Evolutionary conservation across 1,140 invertebrate species (phyloP).

Genomic region (Marisa cornuarietis): DNA sequence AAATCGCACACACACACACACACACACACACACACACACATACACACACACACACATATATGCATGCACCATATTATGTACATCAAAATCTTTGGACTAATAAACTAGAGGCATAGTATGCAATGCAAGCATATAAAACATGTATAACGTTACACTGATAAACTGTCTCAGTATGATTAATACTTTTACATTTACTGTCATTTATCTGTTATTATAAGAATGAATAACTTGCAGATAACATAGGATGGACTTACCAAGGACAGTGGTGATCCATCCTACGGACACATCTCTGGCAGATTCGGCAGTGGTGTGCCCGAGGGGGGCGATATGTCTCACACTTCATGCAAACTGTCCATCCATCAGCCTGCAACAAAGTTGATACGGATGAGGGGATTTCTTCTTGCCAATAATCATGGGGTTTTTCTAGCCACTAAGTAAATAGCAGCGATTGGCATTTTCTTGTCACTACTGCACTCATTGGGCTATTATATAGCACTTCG

Average conservation of each 20-base stretch:
- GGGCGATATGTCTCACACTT: constrained; percentile 90
- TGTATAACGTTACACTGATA: no score
- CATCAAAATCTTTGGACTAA: no score
- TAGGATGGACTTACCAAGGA: constrained; percentile 73
- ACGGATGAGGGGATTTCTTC: not conserved
- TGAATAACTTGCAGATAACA: not conserved
- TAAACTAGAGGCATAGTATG: no score
- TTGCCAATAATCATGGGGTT: constrained; percentile 2
- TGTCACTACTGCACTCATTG: no score
- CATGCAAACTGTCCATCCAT: constrained; percentile 89
- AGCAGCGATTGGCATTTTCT: no score
- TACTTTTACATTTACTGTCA: no score
- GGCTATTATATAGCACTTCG: no score
- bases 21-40: not conserved
- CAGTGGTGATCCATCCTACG: constrained; percentile 93
- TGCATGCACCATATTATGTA: not conserved
- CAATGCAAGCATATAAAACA: no score
- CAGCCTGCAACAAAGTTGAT: constrained; percentile 51
- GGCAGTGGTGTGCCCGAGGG: constrained; percentile 88
- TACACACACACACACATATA: not conserved
- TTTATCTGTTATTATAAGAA: not conserved
- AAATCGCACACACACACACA: constrained; percentile 17
- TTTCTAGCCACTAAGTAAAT: no score
- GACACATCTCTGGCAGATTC: constrained; percentile 88
- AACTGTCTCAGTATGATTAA: no score